Evolutionary conservation across 2,113 vertebrate species (phyloP).

Genomic region (Antennarius striatus): DNA sequence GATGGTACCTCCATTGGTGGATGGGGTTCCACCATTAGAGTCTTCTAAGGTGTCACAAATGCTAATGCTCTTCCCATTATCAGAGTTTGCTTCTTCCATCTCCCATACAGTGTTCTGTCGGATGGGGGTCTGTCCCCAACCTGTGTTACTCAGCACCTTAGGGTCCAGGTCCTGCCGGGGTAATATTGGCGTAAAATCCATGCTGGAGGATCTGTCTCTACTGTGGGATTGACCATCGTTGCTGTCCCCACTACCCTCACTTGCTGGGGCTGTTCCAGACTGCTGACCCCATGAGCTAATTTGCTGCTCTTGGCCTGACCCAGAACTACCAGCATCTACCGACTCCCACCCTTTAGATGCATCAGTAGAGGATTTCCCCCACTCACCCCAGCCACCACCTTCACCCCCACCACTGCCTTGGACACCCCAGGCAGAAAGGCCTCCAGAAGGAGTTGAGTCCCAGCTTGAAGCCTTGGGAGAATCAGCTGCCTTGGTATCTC

Average conservation of each 20-base stretch:
- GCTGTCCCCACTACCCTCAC: conserved; percentile 90
- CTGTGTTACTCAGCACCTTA: conserved; percentile 92
- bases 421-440: conserved; percentile 87
- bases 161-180: conserved; percentile 95
- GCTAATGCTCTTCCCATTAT: conserved; percentile 84
- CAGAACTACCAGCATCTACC: conserved; percentile 65
- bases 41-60: conserved; percentile 89
- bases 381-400: conserved; percentile 85
- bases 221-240: conserved; percentile 78
- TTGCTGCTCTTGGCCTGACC: conserved; percentile 73
- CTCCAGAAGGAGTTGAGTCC: conserved; percentile 88
- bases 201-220: conserved; percentile 83
- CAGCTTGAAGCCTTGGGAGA: conserved; percentile 82
- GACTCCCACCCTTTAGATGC: conserved; percentile 89
- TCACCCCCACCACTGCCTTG: conserved; percentile 81
- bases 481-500: conserved; percentile 80
- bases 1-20: conserved; percentile 59
- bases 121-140: conserved; percentile 98
- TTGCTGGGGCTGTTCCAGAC: conserved; percentile 83
- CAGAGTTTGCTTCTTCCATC: conserved; percentile 90
- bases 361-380: conserved; percentile 76
- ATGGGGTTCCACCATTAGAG: conserved; percentile 58
- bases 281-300: conserved; percentile 84
- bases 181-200: conserved; percentile 79
- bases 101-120: conserved; percentile 98